Conservation (phyloP, 2,113 vertebrate species). For the Ammospiza nelsoni region DNA sequence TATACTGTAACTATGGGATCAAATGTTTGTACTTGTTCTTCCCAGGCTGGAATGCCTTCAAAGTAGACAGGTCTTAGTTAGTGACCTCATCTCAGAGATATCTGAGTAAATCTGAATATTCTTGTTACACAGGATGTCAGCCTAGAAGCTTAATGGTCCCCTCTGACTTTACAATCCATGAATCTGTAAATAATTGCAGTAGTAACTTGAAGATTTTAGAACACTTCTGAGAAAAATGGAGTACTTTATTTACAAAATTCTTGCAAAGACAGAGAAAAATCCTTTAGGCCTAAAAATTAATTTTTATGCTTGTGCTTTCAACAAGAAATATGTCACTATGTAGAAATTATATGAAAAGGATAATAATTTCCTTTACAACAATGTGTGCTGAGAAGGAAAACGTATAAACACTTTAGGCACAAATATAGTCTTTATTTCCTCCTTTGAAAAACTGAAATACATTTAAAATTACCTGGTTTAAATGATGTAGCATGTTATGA, state of each 20-base stretch:
- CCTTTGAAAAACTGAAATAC: background rate
- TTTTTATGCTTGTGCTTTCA: slow-evolving; percentile 23
- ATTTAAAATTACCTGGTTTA: background rate
- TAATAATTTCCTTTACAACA: background rate
- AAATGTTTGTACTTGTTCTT: background rate
- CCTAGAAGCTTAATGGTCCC: background rate
- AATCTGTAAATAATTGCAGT: background rate
- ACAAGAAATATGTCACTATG: background rate
- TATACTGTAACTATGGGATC: background rate
- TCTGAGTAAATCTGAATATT: background rate
- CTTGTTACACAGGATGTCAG: background rate
- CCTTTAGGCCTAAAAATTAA: background rate
- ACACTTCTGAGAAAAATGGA: background rate
- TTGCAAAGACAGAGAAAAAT: background rate
- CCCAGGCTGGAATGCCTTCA: background rate
- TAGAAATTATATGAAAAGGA: background rate
- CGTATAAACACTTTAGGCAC: background rate
- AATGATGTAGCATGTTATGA: background rate
- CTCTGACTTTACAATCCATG: background rate
- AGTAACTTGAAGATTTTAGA: background rate
- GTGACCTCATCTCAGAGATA: background rate
- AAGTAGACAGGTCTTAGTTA: background rate
- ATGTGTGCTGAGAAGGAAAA: background rate
- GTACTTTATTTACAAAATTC: background rate
- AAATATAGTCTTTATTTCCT: background rate